Evolutionary conservation across 2,797 vertebrate species (phyloP).

Genomic region (Triplophysa yarkandensis): DNA sequence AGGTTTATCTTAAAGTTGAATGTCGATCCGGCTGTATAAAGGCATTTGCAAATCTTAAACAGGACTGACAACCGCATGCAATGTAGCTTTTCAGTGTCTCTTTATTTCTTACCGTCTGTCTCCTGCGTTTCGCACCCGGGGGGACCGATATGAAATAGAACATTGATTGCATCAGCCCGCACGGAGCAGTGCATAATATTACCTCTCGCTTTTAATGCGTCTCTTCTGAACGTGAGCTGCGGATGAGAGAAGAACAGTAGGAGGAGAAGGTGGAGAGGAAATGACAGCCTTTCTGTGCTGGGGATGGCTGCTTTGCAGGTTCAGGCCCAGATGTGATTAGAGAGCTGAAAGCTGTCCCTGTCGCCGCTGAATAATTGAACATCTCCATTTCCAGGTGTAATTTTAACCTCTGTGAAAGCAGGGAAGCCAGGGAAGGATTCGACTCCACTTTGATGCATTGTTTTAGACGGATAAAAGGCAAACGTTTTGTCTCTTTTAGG

Average conservation of each 20-base stretch:
- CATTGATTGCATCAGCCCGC: constrained; percentile 69
- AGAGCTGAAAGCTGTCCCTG: constrained; percentile 55
- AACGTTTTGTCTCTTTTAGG: constrained; percentile 11
- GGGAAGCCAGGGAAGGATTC: constrained; percentile 44
- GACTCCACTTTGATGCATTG: constrained; percentile 29
- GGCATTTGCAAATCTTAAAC: not conserved
- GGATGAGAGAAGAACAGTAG: not conserved
- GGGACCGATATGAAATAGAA: constrained; percentile 67
- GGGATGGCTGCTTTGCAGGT: constrained; percentile 38
- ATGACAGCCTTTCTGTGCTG: constrained; percentile 39
- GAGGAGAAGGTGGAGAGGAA: constrained; percentile 17
- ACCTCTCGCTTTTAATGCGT: constrained; percentile 56
- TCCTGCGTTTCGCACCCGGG: constrained; percentile 44
- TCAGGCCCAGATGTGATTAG: constrained; percentile 60
- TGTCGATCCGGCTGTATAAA: too few relatives aligned
- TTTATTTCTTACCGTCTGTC: constrained; percentile 30
- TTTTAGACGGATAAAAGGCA: constrained; percentile 19
- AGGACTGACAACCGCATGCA: not conserved
- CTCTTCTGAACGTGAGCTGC: constrained; percentile 46
- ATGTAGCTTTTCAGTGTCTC: not conserved
- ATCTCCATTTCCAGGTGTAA: constrained; percentile 59
- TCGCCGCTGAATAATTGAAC: constrained; percentile 65
- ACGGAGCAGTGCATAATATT: constrained; percentile 69
- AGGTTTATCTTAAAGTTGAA: not conserved
- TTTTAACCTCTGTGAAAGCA: constrained; percentile 57